Base-by-base conservation (phyloP, 1,140 invertebrate genomes). In the Euglossa dilemma region DNA sequence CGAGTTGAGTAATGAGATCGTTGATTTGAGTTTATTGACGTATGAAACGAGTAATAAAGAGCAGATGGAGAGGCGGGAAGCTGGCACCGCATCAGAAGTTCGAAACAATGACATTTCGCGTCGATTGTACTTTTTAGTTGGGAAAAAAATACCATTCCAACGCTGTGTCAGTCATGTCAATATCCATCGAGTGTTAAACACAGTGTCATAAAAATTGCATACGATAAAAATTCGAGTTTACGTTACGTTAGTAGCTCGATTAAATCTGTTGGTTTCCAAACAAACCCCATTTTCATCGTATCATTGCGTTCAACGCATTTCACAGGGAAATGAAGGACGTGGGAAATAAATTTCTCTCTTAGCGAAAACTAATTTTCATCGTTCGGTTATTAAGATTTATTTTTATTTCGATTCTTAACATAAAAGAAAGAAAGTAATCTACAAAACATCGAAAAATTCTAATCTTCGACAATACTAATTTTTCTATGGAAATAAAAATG, bases 21-120 rank as follows among this genome's bases (percentile, higher is more conserved):
- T 69, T 69, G 66, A 69, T 69, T 69, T 47, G n/a, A 69, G 66
- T 45, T 69, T 69, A 69, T 69, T 69, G 66, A 69, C 45, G 66
- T 69, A 69, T 25, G 66, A 47, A 69, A 69, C 66, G 66, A 47
- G n/a, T 69, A 69, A 69, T 47, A 69, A 69, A 66, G 64, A 23
- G 64, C 11, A 20, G 64, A 66, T 14, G 43, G 64, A 66, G 36
- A 23, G 43, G 64, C 64, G 64, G 36, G 36, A 66, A 43, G 25
- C 64, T 66, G 36, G 12, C 45, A 69, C 28, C 43, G 45, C 43
- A 14, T 69, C 66, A 25, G 14, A n/a, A 47, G 23, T 50, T 47
- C n/a, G 12, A 47, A 69, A 69, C 66, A 69, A 69, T 69, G 66
- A 50, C 43, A 69, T 47, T 50, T 69, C 45, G n/a, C 66, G 43